phyloP scores from a whole-genome alignment of 2,797 vertebrate genomes.

The Spinus olivaceus region DNA sequence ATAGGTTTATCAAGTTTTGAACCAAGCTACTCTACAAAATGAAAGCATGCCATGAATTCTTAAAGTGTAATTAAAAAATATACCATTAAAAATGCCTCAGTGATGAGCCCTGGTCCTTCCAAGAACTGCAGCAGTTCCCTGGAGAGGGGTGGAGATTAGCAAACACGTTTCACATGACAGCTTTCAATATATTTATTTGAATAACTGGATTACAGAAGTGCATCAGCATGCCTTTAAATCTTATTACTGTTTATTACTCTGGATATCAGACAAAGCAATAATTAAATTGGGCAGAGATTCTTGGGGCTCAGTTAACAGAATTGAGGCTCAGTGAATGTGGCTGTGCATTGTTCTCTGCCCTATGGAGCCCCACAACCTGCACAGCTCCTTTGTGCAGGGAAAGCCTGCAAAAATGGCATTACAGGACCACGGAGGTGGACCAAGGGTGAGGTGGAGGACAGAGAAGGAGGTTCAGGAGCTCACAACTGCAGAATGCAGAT shows the following conservation, averaged over 20 bases:
- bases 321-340: neutral
- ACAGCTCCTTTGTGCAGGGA: neutral
- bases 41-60: neutral
- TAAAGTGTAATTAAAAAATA: neutral
- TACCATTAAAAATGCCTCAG: neutral
- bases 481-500: accelerated
- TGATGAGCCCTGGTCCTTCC: neutral
- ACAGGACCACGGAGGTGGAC: too few relatives aligned
- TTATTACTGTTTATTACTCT: conserved; percentile 32
- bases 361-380: accelerated
- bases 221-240: neutral
- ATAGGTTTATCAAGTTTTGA: neutral
- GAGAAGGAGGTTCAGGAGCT: neutral
- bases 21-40: neutral
- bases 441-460: neutral
- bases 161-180: neutral
- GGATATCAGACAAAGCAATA: neutral
- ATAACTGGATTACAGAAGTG: conserved; percentile 19
- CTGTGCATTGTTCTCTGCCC: accelerated
- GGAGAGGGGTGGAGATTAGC: neutral
- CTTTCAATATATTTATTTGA: conserved; percentile 16
- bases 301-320: neutral
- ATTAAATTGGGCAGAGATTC: neutral
- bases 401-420: neutral
- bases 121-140: neutral